phyloP scores from a whole-genome alignment of 1,140 invertebrate genomes.

The Portunus trituberculatus region DNA sequence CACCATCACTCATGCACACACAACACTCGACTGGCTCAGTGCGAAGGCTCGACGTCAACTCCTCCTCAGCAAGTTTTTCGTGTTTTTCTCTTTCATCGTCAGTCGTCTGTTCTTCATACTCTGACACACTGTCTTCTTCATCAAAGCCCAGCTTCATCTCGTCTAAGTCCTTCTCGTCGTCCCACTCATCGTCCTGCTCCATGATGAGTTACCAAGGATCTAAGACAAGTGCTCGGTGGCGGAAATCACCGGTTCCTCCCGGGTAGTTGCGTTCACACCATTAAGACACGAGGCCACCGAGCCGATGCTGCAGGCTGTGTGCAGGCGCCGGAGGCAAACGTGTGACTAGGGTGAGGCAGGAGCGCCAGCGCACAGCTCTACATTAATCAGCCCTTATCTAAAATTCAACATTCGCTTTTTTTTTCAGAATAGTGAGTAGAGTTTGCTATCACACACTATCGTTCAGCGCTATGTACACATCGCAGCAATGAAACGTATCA shows the following conservation, averaged over 20 bases:
- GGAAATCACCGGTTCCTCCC: conserved; percentile 8
- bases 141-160: not conserved
- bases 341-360: not conserved
- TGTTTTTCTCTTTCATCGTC: conserved; percentile 25
- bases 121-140: not conserved
- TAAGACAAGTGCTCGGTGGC: not conserved
- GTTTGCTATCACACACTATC: not conserved
- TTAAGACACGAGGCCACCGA: not conserved
- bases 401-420: not conserved
- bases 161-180: not conserved
- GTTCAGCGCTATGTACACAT: not conserved
- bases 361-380: not conserved
- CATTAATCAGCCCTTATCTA: not conserved
- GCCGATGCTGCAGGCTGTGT: conserved; percentile 5
- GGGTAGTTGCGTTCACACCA: not conserved
- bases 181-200: not conserved
- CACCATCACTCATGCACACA: conserved; percentile 47
- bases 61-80: conserved; percentile 4
- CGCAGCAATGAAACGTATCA: not conserved
- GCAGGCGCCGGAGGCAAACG: conserved; percentile 15
- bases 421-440: not conserved
- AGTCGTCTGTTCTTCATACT: conserved; percentile 20
- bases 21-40: conserved; percentile 54
- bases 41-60: conserved; percentile 21
- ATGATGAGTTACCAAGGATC: conserved; percentile 14